These are phyloP conservation scores for Steinernema feltiae DNA, from an alignment of 1,140 invertebrate species.

Conservation along the genomic window DNA sequence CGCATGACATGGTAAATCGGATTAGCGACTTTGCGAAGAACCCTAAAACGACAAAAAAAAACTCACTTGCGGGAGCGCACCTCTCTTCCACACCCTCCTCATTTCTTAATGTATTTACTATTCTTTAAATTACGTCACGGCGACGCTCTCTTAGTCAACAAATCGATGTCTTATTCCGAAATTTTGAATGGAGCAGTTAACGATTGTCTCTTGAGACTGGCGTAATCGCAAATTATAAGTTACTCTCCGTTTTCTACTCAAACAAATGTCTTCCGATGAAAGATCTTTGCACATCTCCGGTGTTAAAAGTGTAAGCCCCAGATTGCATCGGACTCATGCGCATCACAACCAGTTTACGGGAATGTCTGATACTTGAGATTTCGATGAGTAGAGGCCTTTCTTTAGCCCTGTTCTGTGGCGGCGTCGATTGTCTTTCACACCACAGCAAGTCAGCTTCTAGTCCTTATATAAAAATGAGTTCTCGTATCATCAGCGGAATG, in stretches of 20 bases:
- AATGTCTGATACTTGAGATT: conserved; percentile 12
- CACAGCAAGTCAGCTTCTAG: too few species aligned
- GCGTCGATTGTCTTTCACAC: too few species aligned
- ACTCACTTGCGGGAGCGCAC: too few species aligned
- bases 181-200: neutral
- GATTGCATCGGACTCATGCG: neutral
- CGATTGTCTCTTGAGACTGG: neutral
- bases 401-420: too few species aligned
- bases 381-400: neutral
- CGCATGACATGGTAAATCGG: neutral
- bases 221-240: neutral
- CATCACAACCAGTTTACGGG: neutral
- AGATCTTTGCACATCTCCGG: neutral
- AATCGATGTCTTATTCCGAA: neutral
- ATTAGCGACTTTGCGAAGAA: too few species aligned
- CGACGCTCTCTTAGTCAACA: neutral
- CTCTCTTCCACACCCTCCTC: neutral
- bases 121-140: neutral
- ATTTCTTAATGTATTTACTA: neutral
- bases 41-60: too few species aligned
- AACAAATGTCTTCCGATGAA: neutral
- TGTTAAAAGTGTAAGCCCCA: neutral
- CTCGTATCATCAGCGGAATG: too few species aligned
- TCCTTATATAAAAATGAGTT: too few species aligned
- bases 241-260: neutral